A percentile compares a stretch with the other conserved stretches of the same genome.
Evolutionary conservation across 2,113 vertebrate genomes (phyloP).

Genomic region (Mormyrus lacerda): DNA sequence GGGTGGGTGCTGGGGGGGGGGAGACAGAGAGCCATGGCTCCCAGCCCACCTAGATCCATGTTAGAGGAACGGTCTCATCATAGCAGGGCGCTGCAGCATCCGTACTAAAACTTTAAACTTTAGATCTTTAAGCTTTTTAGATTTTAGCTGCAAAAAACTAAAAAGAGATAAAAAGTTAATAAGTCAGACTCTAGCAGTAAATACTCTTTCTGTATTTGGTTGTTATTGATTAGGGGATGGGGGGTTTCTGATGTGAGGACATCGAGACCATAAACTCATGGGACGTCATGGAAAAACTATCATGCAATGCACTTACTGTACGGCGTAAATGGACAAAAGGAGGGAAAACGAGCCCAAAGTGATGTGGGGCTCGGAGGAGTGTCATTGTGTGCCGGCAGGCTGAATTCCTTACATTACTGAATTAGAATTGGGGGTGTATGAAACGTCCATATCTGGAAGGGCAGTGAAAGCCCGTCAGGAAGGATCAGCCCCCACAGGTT

Average conservation of each 20-base stretch:
- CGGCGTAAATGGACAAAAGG: slow-evolving; percentile 26
- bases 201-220: slow-evolving; percentile 48
- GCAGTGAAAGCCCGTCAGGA: slow-evolving; percentile 36
- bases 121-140: too few relatives aligned
- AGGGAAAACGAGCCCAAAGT: slow-evolving; percentile 32
- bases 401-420: slow-evolving; percentile 41
- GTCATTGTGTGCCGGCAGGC: slow-evolving; percentile 37
- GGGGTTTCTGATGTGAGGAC: slow-evolving; percentile 20
- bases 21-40: slow-evolving; percentile 69
- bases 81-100: slow-evolving; percentile 43
- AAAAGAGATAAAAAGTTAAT: slow-evolving; percentile 50
- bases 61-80: slow-evolving; percentile 66
- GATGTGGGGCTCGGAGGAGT: slow-evolving; percentile 32
- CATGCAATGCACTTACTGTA: slow-evolving; percentile 36
- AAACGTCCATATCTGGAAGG: slow-evolving; percentile 23
- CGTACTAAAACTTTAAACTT: slow-evolving; percentile 45
- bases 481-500: slow-evolving; percentile 16
- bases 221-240: slow-evolving; percentile 30
- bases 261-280: slow-evolving; percentile 28
- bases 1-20: too few relatives aligned
- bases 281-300: slow-evolving; percentile 23
- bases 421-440: slow-evolving; percentile 29
- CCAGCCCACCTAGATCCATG: slow-evolving; percentile 59
- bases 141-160: slow-evolving; percentile 42
- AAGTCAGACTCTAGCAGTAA: slow-evolving; percentile 46